These are phyloP conservation scores for Allenopithecus nigroviridis DNA, from an alignment of 2,797 vertebrate species.

Conservation along the genomic window DNA sequence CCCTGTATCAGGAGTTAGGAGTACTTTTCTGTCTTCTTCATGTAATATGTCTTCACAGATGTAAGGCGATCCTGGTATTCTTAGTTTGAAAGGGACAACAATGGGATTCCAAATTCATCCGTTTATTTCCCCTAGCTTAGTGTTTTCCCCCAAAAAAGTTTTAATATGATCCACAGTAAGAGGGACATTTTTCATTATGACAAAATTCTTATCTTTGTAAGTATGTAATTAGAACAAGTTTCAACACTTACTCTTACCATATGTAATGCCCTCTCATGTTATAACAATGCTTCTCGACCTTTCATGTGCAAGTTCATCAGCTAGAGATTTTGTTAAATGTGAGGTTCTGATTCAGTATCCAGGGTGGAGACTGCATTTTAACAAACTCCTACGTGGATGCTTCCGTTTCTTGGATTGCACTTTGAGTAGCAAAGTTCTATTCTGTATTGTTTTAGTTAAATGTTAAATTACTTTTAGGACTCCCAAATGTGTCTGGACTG, in stretches of 20 bases:
- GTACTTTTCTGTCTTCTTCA: background rate
- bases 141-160: background rate
- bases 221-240: slow-evolving; percentile 15
- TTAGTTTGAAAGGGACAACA: background rate
- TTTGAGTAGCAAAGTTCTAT: background rate
- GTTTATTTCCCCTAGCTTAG: background rate
- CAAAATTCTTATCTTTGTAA: slow-evolving; percentile 13
- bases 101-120: background rate
- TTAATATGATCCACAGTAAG: background rate
- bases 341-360: background rate
- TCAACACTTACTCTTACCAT: background rate
- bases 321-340: background rate
- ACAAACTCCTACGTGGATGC: background rate
- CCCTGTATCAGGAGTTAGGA: background rate
- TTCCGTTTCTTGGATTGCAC: background rate
- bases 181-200: slow-evolving; percentile 42
- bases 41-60: background rate
- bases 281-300: background rate
- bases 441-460: background rate
- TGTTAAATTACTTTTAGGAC: background rate
- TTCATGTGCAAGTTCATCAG: background rate
- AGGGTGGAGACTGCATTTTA: background rate
- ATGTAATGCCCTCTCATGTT: background rate
- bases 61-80: background rate
- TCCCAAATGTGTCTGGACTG: background rate